These are phyloP conservation scores for Synergus itoensis DNA, from an alignment of 2,888 invertebrate species.

Conservation along the genomic window DNA sequence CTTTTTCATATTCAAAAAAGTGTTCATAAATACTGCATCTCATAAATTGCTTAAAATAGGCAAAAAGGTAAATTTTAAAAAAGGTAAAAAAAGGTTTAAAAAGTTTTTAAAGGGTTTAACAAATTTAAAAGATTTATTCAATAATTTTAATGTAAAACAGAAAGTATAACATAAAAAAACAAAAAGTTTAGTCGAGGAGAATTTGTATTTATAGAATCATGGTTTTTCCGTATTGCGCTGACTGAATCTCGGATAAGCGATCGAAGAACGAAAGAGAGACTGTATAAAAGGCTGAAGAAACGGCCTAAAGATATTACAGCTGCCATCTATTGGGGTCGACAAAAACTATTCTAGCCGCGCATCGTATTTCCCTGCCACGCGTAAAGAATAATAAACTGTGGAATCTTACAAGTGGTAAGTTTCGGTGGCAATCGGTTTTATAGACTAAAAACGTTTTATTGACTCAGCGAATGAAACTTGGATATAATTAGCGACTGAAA, in stretches of 20 bases:
- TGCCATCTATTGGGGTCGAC: constrained; percentile 75
- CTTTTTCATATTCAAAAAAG: not conserved
- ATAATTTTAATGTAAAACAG: not conserved
- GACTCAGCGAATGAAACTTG: constrained; percentile 30
- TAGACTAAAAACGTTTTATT: constrained; percentile 36
- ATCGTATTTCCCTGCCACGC: constrained; percentile 20
- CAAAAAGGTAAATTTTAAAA: no score
- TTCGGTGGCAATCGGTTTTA: constrained; percentile 42
- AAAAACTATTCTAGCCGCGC: constrained; percentile 67
- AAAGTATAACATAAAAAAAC: not conserved
- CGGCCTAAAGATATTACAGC: constrained; percentile 73
- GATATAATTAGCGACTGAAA: constrained; percentile 40
- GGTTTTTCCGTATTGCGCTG: no score
- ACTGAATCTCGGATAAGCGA: not conserved
- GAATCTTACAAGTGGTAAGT: constrained; percentile 44
- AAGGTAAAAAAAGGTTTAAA: no score
- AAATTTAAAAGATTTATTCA: not conserved
- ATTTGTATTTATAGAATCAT: not conserved
- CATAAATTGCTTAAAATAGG: no score
- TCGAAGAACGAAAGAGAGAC: constrained; percentile 30
- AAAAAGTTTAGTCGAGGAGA: not conserved
- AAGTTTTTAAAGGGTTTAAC: not conserved
- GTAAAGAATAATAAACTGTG: constrained; percentile 31
- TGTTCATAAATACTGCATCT: no score
- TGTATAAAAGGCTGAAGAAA: constrained; percentile 59